A percentile compares a stretch with the other conserved stretches of the same genome.
phyloP scores from a whole-genome alignment of 2,888 invertebrate genomes.

The Hypercompe scribonia region DNA sequence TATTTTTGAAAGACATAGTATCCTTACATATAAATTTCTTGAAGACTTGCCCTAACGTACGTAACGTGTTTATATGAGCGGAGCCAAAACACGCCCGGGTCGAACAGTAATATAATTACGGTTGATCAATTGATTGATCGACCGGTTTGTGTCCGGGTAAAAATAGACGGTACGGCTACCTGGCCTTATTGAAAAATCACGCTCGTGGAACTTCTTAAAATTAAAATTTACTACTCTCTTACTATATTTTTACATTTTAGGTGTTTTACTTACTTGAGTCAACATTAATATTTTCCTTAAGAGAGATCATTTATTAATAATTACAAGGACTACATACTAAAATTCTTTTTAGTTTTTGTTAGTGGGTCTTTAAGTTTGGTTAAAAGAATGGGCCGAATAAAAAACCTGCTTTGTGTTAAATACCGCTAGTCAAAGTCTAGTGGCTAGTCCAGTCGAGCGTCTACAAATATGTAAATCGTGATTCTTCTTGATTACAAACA shows the following conservation, averaged over 20 bases:
- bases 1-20: not conserved
- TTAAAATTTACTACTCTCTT: not conserved
- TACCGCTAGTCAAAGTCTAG: not conserved
- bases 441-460: too few relatives aligned
- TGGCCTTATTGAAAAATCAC: slow-evolving; percentile 9
- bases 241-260: not conserved
- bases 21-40: not conserved
- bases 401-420: not conserved
- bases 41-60: not conserved
- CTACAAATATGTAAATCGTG: not conserved
- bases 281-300: not conserved
- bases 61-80: slow-evolving; percentile 9
- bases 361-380: not conserved
- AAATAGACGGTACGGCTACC: slow-evolving; percentile 11
- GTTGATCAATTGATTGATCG: slow-evolving; percentile 25
- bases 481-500: not conserved
- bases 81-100: slow-evolving; percentile 9
- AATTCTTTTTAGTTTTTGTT: not conserved
- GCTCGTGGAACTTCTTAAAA: not conserved
- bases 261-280: not conserved
- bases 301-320: not conserved
- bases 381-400: not conserved
- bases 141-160: slow-evolving; percentile 1
- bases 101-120: slow-evolving; percentile 22
- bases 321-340: not conserved